These are phyloP conservation scores for Proales similis DNA, from an alignment of 1,140 invertebrate species.

Conservation along the genomic window DNA sequence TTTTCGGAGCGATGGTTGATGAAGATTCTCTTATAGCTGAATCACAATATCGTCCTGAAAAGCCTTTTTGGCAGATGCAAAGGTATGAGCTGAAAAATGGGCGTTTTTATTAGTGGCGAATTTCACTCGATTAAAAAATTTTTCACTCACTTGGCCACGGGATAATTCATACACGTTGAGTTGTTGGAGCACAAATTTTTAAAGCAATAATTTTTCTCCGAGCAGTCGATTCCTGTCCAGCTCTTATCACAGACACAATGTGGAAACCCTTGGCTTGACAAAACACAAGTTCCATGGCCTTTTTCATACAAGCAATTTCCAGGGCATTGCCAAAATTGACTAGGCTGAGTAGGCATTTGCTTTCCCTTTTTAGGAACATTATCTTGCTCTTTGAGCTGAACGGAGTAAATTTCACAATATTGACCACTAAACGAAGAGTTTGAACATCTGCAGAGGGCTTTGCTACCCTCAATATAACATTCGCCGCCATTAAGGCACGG, in stretches of 20 bases:
- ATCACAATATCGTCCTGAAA: slow-evolving; percentile 29
- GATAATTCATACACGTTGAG: slow-evolving; percentile 34
- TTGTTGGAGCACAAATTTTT: slow-evolving; percentile 11
- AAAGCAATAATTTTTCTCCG: slow-evolving; percentile 35
- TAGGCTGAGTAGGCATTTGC: background rate
- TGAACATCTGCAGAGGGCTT: slow-evolving; percentile 9
- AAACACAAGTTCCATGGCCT: slow-evolving; percentile 11
- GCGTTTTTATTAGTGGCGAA: too few relatives aligned
- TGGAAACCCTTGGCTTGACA: slow-evolving; percentile 11
- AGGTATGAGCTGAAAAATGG: slow-evolving; percentile 25
- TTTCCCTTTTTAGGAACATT: too few relatives aligned
- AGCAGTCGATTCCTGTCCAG: slow-evolving; percentile 36
- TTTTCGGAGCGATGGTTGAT: background rate
- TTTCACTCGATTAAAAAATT: background rate
- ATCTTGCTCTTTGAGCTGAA: too few relatives aligned
- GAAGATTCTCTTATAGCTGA: slow-evolving; percentile 1
- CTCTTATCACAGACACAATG: slow-evolving; percentile 32
- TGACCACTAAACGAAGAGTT: slow-evolving; percentile 10
- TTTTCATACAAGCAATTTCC: slow-evolving; percentile 33
- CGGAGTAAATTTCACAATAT: slow-evolving; percentile 36
- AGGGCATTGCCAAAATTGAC: slow-evolving; percentile 34
- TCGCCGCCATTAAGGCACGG: slow-evolving; percentile 30
- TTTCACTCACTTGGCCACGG: slow-evolving; percentile 1
- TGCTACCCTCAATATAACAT: slow-evolving; percentile 6
- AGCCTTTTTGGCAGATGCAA: slow-evolving; percentile 27